Conservation (phyloP, 2,888 invertebrate genomes). For the Margaritifera margaritifera region DNA sequence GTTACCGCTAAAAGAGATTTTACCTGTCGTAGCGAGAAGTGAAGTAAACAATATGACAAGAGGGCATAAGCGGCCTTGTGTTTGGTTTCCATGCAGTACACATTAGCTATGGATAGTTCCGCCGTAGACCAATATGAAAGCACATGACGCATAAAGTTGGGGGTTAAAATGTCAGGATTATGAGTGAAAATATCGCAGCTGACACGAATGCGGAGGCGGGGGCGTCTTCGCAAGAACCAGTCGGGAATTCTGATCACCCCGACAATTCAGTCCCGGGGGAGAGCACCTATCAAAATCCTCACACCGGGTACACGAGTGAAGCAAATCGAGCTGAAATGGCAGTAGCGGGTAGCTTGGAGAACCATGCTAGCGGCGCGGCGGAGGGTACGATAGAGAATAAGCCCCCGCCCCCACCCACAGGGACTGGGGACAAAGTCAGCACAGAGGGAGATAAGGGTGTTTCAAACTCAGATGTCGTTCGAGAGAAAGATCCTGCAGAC, state of each 20-base stretch:
- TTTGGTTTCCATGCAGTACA: constrained; percentile 54
- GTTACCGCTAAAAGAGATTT: too few relatives aligned
- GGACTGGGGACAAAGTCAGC: neutral
- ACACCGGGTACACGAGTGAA: constrained; percentile 4
- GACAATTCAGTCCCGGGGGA: neutral
- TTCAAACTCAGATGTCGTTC: constrained; percentile 2
- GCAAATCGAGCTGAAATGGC: constrained; percentile 12
- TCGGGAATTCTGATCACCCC: neutral
- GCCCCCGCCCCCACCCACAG: neutral
- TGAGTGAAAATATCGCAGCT: too few relatives aligned
- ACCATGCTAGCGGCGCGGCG: constrained; percentile 10
- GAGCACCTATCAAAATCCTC: neutral
- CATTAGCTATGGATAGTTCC: too few relatives aligned
- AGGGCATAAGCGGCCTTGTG: constrained; percentile 39
- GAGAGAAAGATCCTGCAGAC: constrained; percentile 16
- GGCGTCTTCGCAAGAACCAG: neutral
- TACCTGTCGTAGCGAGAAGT: too few relatives aligned
- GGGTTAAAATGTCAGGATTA: too few relatives aligned
- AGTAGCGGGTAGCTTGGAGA: constrained; percentile 3
- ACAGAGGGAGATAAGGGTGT: constrained; percentile 1
- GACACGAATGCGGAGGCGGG: too few relatives aligned
- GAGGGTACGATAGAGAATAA: constrained; percentile 2
- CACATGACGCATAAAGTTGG: too few relatives aligned
- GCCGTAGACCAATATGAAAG: too few relatives aligned
- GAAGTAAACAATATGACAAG: too few relatives aligned